A percentile compares a stretch with the other conserved stretches of the same genome.
Evolutionary conservation across 2,888 invertebrate species (phyloP).

Genomic region (Sarcophaga caerulescens): DNA sequence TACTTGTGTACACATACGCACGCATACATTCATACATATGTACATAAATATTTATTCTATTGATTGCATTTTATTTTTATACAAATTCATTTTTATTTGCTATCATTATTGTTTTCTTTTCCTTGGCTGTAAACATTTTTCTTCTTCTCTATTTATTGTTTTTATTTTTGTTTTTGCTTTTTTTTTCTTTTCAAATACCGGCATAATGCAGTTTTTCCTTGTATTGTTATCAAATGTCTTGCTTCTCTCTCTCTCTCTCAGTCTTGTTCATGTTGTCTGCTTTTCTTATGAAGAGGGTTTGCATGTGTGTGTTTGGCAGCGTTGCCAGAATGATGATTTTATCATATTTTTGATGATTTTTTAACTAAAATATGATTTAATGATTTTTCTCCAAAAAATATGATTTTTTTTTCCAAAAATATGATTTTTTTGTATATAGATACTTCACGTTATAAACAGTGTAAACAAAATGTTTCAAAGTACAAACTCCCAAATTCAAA

Average conservation of each 20-base stretch:
- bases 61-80: slow-evolving; percentile 30
- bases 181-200: slow-evolving; percentile 40
- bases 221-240: slow-evolving; percentile 11
- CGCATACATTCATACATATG: not conserved
- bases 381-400: too few relatives aligned
- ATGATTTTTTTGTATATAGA: too few relatives aligned
- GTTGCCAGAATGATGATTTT: too few relatives aligned
- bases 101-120: not conserved
- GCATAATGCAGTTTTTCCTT: slow-evolving; percentile 46
- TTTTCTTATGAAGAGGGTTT: not conserved
- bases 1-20: too few relatives aligned
- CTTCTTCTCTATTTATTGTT: slow-evolving; percentile 1
- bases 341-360: too few relatives aligned
- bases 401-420: too few relatives aligned
- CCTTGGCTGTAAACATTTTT: not conserved
- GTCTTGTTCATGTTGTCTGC: too few relatives aligned
- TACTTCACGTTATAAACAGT: too few relatives aligned
- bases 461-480: too few relatives aligned
- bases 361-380: too few relatives aligned
- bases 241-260: not conserved
- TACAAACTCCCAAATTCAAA: too few relatives aligned
- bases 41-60: not conserved
- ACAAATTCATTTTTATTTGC: not conserved
- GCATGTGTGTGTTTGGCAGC: not conserved
- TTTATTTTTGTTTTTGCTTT: not conserved